Conservation (phyloP, 1,140 invertebrate genomes). For the Ridgeia piscesae region DNA sequence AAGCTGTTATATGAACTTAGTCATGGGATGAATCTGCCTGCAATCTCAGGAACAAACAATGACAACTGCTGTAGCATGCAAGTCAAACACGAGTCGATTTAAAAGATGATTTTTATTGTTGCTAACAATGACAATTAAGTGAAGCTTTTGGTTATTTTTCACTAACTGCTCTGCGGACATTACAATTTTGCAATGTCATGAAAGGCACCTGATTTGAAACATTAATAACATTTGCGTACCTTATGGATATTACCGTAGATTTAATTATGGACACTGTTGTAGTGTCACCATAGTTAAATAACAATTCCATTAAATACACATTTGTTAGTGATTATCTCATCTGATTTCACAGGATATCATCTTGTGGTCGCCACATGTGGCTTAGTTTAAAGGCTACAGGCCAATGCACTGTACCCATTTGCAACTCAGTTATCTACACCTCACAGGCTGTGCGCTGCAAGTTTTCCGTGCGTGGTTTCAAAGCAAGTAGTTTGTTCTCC, state of each 20-base stretch:
- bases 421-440: neutral
- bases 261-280: neutral
- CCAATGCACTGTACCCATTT: neutral
- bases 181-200: neutral
- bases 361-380: neutral
- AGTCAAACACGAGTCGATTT: neutral
- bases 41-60: neutral
- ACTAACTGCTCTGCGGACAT: neutral
- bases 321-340: neutral
- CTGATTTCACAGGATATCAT: neutral
- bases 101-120: neutral
- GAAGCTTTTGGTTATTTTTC: neutral
- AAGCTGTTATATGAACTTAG: neutral
- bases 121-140: neutral
- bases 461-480: neutral
- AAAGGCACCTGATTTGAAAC: neutral
- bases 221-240: neutral
- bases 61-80: neutral
- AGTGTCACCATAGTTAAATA: neutral
- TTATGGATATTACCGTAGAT: neutral
- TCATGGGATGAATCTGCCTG: neutral
- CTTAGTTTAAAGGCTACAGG: neutral
- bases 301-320: slow-evolving; percentile 6
- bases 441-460: neutral
- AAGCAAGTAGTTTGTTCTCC: neutral